Evolutionary conservation across 2,888 invertebrate species (phyloP).

Genomic region (Pseudococcus jackbeardsleyi): DNA sequence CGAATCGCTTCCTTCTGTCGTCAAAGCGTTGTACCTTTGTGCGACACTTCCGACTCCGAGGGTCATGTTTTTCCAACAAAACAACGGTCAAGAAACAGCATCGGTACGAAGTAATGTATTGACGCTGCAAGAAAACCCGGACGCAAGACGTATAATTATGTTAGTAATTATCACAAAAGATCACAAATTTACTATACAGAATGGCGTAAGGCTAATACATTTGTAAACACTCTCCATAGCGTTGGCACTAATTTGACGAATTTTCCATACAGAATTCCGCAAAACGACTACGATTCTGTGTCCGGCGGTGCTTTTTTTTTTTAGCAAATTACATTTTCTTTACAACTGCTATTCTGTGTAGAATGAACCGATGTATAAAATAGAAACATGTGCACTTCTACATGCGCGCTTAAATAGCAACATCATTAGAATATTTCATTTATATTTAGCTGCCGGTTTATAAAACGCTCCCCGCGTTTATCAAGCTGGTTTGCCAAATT

Average conservation of each 20-base stretch:
- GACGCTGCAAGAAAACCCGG: slow-evolving; percentile 1
- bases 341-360: not conserved
- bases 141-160: not conserved
- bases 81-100: slow-evolving; percentile 6
- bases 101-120: not conserved
- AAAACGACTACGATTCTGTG: slow-evolving; percentile 36
- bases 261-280: slow-evolving; percentile 12
- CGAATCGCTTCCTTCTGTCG: slow-evolving; percentile 33
- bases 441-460: slow-evolving; percentile 58
- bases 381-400: slow-evolving; percentile 49
- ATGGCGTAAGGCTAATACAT: slow-evolving; percentile 20
- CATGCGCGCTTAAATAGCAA: slow-evolving; percentile 60
- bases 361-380: slow-evolving; percentile 38
- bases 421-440: slow-evolving; percentile 61
- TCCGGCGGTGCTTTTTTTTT: not conserved
- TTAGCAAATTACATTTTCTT: slow-evolving; percentile 46
- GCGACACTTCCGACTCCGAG: slow-evolving; percentile 40
- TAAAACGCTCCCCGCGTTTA: slow-evolving; percentile 12
- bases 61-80: slow-evolving; percentile 26
- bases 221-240: slow-evolving; percentile 31
- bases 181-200: slow-evolving; percentile 26
- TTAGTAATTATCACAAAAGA: slow-evolving; percentile 46
- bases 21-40: slow-evolving; percentile 31
- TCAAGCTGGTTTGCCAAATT: slow-evolving; percentile 54
- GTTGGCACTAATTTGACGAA: slow-evolving; percentile 39